These are phyloP conservation scores for Cerastoderma edule DNA, from an alignment of 2,888 invertebrate species.

Conservation along the genomic window DNA sequence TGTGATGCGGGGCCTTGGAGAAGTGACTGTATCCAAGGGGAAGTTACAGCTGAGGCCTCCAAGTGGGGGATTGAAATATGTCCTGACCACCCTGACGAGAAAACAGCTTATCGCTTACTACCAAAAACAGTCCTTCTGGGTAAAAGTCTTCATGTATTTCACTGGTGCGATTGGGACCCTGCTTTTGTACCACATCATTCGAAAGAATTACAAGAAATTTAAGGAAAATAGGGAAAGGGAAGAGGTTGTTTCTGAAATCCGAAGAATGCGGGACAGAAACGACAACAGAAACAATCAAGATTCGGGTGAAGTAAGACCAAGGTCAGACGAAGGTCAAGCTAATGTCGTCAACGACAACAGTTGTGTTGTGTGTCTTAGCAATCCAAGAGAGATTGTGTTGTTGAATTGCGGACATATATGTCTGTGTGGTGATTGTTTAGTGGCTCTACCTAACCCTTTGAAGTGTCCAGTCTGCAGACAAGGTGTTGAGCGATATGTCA, in stretches of 20 bases:
- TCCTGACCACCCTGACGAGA: constrained; percentile 91
- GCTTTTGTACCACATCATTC: constrained; percentile 86
- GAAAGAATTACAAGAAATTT: constrained; percentile 80
- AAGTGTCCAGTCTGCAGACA: constrained; percentile 92
- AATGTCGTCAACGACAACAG: constrained; percentile 82
- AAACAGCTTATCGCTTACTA: constrained; percentile 90
- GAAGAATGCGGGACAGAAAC: constrained; percentile 26
- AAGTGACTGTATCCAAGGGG: constrained; percentile 88
- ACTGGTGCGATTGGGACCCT: constrained; percentile 86
- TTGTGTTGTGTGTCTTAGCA: constrained; percentile 93
- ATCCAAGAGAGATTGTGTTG: constrained; percentile 94
- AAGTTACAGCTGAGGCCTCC: constrained; percentile 89
- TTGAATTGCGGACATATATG: constrained; percentile 96
- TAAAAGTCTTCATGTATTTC: constrained; percentile 85
- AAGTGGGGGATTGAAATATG: constrained; percentile 88
- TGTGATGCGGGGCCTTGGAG: constrained; percentile 91
- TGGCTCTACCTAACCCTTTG: constrained; percentile 87
- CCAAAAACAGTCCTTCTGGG: constrained; percentile 87
- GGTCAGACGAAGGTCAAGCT: constrained; percentile 12
- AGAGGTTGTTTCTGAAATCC: constrained; percentile 53
- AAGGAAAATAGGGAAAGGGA: constrained; percentile 45
- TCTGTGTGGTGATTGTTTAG: constrained; percentile 93
- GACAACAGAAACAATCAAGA: constrained; percentile 23
- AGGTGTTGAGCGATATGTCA: constrained; percentile 88
- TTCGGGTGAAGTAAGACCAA: neutral